Conservation (phyloP, 2,113 vertebrate species). For the Corapipo altera region DNA sequence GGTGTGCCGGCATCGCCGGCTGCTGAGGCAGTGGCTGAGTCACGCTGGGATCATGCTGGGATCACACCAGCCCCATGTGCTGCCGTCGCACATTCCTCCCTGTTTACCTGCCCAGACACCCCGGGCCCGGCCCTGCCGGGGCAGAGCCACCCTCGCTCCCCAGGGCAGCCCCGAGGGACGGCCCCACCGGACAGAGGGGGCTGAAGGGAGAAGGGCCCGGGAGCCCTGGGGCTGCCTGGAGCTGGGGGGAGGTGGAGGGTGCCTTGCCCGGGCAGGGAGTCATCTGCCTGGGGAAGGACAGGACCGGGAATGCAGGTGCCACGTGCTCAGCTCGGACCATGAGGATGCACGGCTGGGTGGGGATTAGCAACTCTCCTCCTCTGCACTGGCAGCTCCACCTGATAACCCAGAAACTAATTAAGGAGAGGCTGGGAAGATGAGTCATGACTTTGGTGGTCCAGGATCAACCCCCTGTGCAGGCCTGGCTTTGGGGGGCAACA, state of each 20-base stretch:
- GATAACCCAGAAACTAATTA: not conserved
- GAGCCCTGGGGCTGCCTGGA: not conserved
- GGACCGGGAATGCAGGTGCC: fast-evolving
- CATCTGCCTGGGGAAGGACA: not conserved
- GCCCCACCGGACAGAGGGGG: not conserved
- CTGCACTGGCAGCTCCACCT: not conserved
- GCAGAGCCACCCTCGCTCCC: not conserved
- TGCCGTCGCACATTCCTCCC: conserved; percentile 3
- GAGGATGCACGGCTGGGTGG: not conserved
- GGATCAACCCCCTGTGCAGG: not conserved
- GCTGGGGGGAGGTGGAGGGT: not conserved
- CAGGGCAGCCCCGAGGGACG: fast-evolving
- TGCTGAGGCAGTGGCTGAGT: conserved; percentile 14
- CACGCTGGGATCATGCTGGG: not conserved
- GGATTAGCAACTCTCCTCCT: not conserved
- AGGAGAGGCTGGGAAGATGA: not conserved
- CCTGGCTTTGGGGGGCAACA: not conserved
- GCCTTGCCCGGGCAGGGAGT: not conserved
- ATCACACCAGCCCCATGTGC: not conserved
- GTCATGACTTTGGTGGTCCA: not conserved
- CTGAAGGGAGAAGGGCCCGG: not conserved
- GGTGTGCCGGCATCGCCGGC: not conserved
- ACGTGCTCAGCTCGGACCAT: fast-evolving
- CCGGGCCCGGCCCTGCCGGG: not conserved
- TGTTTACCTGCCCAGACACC: not conserved